These are phyloP conservation scores for Pteropus rufus DNA, from an alignment of 2,797 vertebrate genomes.

Conservation along the genomic window DNA sequence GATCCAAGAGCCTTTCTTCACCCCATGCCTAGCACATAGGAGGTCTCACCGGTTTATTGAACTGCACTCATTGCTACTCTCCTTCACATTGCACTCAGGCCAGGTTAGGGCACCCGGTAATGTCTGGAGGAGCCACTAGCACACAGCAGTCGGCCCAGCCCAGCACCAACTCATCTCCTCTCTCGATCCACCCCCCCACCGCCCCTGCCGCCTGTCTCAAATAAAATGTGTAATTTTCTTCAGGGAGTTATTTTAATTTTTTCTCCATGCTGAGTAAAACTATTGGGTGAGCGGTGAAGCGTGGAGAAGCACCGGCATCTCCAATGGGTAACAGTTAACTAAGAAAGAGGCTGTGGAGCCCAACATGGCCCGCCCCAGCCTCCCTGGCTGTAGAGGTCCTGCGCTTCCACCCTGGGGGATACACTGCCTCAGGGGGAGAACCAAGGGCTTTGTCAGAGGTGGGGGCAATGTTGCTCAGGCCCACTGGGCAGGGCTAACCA, in stretches of 20 bases:
- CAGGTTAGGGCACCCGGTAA: background rate
- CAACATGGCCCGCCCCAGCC: background rate
- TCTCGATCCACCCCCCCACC: background rate
- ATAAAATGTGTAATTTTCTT: conserved; percentile 71
- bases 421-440: background rate
- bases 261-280: conserved; percentile 78
- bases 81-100: background rate
- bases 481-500: background rate
- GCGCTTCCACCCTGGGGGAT: background rate
- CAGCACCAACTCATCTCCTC: background rate
- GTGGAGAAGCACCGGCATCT: conserved; percentile 63
- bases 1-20: conserved; percentile 12
- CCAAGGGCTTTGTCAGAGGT: background rate
- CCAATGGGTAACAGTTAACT: conserved; percentile 75
- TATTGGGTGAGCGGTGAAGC: conserved; percentile 71
- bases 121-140: background rate
- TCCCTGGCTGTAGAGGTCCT: background rate
- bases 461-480: background rate
- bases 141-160: background rate
- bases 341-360: conserved; percentile 26
- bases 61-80: background rate
- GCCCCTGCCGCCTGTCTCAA: background rate
- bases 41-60: conserved; percentile 3
- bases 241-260: conserved; percentile 76
- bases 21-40: background rate